phyloP scores from a whole-genome alignment of 2,113 vertebrate genomes.

The Rissa tridactyla region DNA sequence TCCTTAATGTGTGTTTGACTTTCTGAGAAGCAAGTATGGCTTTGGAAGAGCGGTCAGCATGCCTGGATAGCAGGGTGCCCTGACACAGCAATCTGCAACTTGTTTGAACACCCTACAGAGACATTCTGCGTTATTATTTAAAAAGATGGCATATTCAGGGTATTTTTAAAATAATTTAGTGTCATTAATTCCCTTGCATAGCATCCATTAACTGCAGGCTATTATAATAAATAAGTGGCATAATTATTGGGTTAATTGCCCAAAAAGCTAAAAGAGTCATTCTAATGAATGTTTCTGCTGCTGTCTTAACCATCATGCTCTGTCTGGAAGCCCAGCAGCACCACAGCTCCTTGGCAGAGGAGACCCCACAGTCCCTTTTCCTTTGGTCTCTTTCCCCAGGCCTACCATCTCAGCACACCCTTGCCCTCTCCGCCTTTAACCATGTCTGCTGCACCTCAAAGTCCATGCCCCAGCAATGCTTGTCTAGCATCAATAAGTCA shows the following conservation, averaged over 20 bases:
- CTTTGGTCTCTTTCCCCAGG: neutral
- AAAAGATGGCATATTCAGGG: neutral
- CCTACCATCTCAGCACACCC: neutral
- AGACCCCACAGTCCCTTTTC: neutral
- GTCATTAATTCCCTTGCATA: constrained; percentile 18
- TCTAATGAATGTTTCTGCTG: neutral
- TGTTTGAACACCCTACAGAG: neutral
- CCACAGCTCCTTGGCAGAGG: neutral
- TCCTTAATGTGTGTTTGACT: neutral
- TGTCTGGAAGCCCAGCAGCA: neutral
- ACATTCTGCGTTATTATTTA: neutral
- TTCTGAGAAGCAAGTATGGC: neutral
- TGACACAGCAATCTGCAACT: neutral
- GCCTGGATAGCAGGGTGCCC: neutral
- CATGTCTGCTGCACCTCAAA: neutral
- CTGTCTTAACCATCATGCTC: neutral
- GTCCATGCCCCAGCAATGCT: accelerated
- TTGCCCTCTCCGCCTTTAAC: neutral
- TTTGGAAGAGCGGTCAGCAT: neutral
- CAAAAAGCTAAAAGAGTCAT: constrained; percentile 4
- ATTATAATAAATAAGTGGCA: constrained; percentile 44
- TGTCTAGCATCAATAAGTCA: neutral
- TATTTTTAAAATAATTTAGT: constrained; percentile 34
- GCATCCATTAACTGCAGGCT: constrained; percentile 30
- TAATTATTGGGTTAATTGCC: constrained; percentile 18